phyloP scores from a whole-genome alignment of 1,140 invertebrate genomes.

The Notospermus geniculatus region DNA sequence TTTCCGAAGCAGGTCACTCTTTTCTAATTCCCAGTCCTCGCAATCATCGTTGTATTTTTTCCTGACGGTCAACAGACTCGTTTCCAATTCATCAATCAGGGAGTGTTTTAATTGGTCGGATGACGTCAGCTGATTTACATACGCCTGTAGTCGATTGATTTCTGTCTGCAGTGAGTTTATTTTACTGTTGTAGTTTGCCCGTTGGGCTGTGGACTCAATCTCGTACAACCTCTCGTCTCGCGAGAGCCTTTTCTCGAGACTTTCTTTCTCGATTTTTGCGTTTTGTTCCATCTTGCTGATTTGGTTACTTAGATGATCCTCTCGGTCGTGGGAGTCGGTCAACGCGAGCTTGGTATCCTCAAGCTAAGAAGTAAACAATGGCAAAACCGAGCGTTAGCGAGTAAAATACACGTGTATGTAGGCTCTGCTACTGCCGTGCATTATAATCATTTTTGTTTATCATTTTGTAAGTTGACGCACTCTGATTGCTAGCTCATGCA shows the following conservation, averaged over 20 bases:
- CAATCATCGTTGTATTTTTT: neutral
- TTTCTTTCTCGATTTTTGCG: neutral
- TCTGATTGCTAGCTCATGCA: too few relatives aligned
- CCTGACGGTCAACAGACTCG: neutral
- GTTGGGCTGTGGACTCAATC: neutral
- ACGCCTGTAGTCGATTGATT: neutral
- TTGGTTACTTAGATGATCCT: neutral
- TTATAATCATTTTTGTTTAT: too few relatives aligned
- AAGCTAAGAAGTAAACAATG: slow-evolving; percentile 2
- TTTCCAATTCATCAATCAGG: slow-evolving; percentile 1
- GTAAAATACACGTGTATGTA: neutral
- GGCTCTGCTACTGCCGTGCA: too few relatives aligned
- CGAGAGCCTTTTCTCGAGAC: neutral
- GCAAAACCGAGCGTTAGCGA: neutral
- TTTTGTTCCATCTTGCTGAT: neutral
- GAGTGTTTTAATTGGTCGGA: neutral
- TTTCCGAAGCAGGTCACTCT: neutral
- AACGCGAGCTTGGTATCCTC: slow-evolving; percentile 1
- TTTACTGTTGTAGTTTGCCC: slow-evolving; percentile 5
- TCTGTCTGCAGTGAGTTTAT: slow-evolving; percentile 4
- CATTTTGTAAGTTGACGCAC: too few relatives aligned
- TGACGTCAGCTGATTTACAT: neutral
- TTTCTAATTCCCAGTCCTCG: slow-evolving; percentile 3
- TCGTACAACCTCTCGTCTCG: slow-evolving; percentile 5
- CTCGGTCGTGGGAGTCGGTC: neutral